Percentiles rank a stretch among this genome's conserved stretches.
phyloP scores from a whole-genome alignment of 2,797 vertebrate species.

The Hydrolagus colliei region DNA sequence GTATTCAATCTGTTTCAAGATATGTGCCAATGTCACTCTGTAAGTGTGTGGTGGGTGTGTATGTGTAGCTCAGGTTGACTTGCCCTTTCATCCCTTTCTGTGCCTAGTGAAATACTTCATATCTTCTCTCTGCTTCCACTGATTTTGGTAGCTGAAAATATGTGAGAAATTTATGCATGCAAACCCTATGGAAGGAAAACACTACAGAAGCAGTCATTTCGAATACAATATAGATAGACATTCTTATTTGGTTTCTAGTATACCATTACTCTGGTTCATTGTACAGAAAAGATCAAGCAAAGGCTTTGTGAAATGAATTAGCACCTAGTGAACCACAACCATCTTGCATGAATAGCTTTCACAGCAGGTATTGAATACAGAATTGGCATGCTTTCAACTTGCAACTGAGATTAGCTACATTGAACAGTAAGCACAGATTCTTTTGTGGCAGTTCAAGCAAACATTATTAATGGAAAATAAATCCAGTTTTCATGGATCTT shows the following conservation, averaged over 20 bases:
- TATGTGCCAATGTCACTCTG: too few species aligned
- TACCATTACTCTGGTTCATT: background rate
- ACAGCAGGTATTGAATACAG: background rate
- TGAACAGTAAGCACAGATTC: background rate
- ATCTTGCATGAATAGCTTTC: background rate
- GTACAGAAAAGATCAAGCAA: background rate
- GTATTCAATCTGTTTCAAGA: too few species aligned
- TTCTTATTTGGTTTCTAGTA: background rate
- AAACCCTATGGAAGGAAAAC: too few species aligned
- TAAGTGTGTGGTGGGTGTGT: too few species aligned
- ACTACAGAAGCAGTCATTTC: too few species aligned
- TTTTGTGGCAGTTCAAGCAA: background rate
- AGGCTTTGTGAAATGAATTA: background rate
- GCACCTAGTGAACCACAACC: background rate
- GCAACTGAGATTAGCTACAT: background rate
- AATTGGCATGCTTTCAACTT: background rate
- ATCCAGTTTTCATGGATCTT: background rate
- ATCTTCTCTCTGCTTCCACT: too few species aligned
- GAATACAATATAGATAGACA: background rate
- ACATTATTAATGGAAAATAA: background rate
- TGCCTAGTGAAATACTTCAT: too few species aligned
- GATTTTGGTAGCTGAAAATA: too few species aligned
- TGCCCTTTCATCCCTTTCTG: too few species aligned
- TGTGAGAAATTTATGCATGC: too few species aligned
- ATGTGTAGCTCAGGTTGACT: too few species aligned